Conservation (phyloP, 1,140 invertebrate species). For the Ctenoplectra terminalis region DNA sequence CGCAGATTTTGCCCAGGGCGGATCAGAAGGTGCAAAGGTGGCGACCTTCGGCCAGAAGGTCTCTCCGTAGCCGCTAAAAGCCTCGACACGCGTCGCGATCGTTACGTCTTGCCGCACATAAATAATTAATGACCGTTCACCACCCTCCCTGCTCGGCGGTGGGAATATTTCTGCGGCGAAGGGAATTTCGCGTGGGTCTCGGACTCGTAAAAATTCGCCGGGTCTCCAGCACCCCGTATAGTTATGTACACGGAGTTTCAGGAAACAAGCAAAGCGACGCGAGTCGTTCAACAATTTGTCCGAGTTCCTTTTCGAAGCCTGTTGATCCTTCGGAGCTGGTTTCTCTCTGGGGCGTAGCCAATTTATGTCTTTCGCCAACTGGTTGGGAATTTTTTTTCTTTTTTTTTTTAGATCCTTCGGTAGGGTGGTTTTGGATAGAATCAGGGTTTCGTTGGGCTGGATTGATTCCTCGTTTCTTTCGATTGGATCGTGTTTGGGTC, state of each 20-base stretch:
- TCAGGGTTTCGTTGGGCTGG: neutral
- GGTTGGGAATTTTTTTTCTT: neutral
- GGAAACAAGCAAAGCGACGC: neutral
- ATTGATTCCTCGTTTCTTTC: neutral
- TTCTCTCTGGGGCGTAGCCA: neutral
- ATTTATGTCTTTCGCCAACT: slow-evolving; percentile 19
- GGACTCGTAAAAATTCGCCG: slow-evolving; percentile 28
- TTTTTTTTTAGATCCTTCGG: neutral
- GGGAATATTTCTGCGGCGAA: slow-evolving; percentile 51
- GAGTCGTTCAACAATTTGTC: slow-evolving; percentile 33
- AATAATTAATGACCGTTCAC: slow-evolving; percentile 69
- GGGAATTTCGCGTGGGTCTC: no score
- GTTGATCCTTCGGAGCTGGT: slow-evolving; percentile 29
- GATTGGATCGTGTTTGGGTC: no score
- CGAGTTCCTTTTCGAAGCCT: neutral
- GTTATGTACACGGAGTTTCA: neutral
- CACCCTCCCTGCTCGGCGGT: slow-evolving; percentile 28
- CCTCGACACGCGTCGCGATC: slow-evolving; percentile 67
- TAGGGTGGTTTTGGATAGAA: no score
- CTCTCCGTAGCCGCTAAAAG: slow-evolving; percentile 56
- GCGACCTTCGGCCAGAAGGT: slow-evolving; percentile 47
- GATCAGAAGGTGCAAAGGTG: slow-evolving; percentile 59
- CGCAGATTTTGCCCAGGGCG: slow-evolving; percentile 9
- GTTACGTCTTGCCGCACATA: slow-evolving; percentile 67
- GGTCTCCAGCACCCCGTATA: no score